Percentiles rank a stretch among this genome's conserved stretches.
These are phyloP conservation scores for Drosophila truncata DNA, from an alignment of 1,140 invertebrate species.

Conservation along the genomic window DNA sequence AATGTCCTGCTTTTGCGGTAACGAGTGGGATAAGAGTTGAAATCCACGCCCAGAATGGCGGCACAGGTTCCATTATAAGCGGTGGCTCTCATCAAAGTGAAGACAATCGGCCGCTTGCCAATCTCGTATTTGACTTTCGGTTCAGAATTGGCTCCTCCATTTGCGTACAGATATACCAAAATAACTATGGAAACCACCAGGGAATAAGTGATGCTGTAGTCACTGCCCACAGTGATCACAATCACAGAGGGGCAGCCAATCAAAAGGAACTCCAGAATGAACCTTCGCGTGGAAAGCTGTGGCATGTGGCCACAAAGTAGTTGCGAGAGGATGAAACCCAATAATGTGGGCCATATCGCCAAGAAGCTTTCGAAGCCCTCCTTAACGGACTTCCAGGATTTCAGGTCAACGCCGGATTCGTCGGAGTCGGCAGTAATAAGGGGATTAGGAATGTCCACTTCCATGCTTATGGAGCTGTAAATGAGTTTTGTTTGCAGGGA, in stretches of 20 bases:
- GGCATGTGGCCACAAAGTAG: conserved; percentile 42
- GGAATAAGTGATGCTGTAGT: conserved; percentile 22
- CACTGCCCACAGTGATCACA: conserved; percentile 34
- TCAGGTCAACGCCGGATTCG: conserved; percentile 8
- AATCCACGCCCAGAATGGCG: conserved; percentile 97
- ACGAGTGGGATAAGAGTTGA: conserved; percentile 92
- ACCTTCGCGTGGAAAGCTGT: conserved; percentile 28
- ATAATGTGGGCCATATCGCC: conserved; percentile 28
- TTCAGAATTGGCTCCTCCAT: too few relatives aligned
- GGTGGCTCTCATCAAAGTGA: conserved; percentile 87
- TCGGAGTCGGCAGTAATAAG: not conserved
- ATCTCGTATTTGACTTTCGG: conserved; percentile 11
- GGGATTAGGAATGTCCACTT: not conserved
- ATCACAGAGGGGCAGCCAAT: conserved; percentile 56
- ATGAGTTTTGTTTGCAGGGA: not conserved
- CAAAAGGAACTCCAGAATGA: conserved; percentile 64
- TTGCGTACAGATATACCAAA: conserved; percentile 10
- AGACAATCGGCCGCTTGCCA: conserved; percentile 54
- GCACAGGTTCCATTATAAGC: conserved; percentile 92
- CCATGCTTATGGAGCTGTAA: conserved; percentile 2
- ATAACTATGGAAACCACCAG: not conserved
- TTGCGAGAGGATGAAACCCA: conserved; percentile 52
- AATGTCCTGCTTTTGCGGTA: conserved; percentile 95
- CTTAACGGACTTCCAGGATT: conserved; percentile 26
- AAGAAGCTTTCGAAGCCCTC: conserved; percentile 42